Evolutionary conservation across 2,797 vertebrate genomes (phyloP), one percentile per base, ranked within the genome.

Genomic region (Characodon lateralis): DNA sequence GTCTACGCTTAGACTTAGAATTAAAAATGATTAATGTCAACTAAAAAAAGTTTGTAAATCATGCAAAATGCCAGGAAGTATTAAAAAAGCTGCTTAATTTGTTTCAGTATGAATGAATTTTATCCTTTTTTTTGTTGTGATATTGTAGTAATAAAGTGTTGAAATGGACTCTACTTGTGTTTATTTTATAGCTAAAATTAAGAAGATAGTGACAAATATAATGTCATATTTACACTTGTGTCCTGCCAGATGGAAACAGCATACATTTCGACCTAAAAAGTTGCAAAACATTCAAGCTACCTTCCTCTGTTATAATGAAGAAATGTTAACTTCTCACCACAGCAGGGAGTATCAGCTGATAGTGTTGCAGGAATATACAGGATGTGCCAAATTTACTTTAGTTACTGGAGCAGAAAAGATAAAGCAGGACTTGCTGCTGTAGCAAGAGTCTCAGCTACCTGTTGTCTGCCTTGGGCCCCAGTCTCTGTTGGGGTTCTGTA

Each of bases 401-500:
- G 10, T 48, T 46, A 26, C 39, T 56, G 79, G 46, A 59, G 31
- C 31, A 39, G 39, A 39, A 65, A 20, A 39, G 31, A 39, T 65
- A 8, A 39, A 35, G 18, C 31, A 65, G 61, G 14, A 6, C 28
- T 61, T 61, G 59, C 35, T 78, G 65, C 35, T 35, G 35, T 35
- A 35, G 43, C 41, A 71, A 76, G 69, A 73, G 28, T 66, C 1
- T 18, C 28, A 70, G 71, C 61, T 77, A 73, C 66, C 41, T 1
- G 72, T 22, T 65, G 69, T 9, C 6, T 75, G 41, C 1, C 5
- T 56, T 59, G 82, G 85, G 69, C 82, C 84, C 80, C 79, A 53
- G 77, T 80, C 79, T 83, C 89, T 87, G 91, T 85, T 89, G 86
- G 86, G 85, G 83, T 89, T 80, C 70, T 78, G 80, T 16, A 72